A percentile compares a stretch with the other conserved stretches of the same genome.
Evolutionary conservation across 2,113 vertebrate genomes (phyloP).

Genomic region (Tringa solitaria): DNA sequence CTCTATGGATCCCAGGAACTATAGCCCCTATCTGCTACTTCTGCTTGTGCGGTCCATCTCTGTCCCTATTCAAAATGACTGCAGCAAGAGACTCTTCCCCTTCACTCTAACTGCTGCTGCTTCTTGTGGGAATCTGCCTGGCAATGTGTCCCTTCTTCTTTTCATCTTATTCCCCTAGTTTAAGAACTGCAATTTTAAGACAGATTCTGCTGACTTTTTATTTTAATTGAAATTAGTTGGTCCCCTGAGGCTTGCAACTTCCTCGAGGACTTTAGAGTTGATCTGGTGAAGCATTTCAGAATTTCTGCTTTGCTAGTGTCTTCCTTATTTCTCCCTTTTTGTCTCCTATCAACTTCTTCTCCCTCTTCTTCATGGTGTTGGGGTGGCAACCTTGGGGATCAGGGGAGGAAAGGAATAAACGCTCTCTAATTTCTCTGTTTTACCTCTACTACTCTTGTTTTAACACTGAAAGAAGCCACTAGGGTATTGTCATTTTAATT

Average conservation of each 20-base stretch:
- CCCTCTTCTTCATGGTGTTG: not conserved
- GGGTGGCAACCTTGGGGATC: rapidly evolving
- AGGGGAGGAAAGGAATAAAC: not conserved
- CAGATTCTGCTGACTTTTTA: not conserved
- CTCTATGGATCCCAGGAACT: not conserved
- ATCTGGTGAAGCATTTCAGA: not conserved
- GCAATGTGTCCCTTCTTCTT: not conserved
- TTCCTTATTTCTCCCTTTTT: not conserved
- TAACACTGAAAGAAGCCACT: not conserved
- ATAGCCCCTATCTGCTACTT: not conserved
- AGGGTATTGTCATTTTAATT: not conserved
- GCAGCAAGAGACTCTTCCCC: not conserved
- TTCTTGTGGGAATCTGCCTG: not conserved
- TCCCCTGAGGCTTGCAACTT: not conserved
- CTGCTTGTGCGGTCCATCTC: not conserved
- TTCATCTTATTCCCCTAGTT: not conserved
- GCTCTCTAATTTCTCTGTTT: not conserved
- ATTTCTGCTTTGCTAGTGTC: not conserved
- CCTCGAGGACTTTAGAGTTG: not conserved
- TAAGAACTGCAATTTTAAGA: not conserved
- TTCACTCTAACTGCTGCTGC: not conserved
- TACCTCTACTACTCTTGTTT: not conserved
- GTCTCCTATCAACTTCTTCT: not conserved
- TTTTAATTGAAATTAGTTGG: not conserved
- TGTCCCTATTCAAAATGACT: not conserved